A percentile compares a stretch with the other conserved stretches of the same genome.
Evolutionary conservation across 2,113 vertebrate species (phyloP).

Genomic region (Platanista minor): DNA sequence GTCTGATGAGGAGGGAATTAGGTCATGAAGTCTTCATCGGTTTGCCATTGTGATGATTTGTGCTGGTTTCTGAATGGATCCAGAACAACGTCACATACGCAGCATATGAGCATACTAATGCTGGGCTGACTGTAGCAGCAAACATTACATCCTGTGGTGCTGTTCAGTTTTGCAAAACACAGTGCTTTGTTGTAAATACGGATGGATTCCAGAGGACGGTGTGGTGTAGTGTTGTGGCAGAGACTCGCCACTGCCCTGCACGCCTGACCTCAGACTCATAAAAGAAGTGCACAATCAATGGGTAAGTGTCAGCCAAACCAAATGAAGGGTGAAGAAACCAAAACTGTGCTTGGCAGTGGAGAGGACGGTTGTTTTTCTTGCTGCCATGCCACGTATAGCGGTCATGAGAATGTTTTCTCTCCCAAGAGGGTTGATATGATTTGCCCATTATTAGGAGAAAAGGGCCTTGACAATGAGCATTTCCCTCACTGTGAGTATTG

Average conservation of each 20-base stretch:
- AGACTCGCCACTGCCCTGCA: accelerated
- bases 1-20: neutral
- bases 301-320: neutral
- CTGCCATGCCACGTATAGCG: accelerated
- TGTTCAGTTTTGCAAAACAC: neutral
- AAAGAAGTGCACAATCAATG: neutral
- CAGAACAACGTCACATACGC: accelerated
- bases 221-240: accelerated
- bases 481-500: neutral
- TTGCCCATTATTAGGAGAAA: neutral
- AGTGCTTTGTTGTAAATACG: neutral
- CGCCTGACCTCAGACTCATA: neutral
- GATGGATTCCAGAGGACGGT: neutral
- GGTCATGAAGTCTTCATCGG: no score
- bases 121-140: accelerated
- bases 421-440: neutral
- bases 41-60: neutral
- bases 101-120: accelerated
- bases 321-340: accelerated
- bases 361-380: neutral
- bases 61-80: neutral
- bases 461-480: neutral
- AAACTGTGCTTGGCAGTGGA: accelerated
- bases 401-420: neutral
- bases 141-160: accelerated